These are phyloP conservation scores for Chalcosyrphus nemorum DNA, from an alignment of 2,888 invertebrate genomes.

Conservation along the genomic window DNA sequence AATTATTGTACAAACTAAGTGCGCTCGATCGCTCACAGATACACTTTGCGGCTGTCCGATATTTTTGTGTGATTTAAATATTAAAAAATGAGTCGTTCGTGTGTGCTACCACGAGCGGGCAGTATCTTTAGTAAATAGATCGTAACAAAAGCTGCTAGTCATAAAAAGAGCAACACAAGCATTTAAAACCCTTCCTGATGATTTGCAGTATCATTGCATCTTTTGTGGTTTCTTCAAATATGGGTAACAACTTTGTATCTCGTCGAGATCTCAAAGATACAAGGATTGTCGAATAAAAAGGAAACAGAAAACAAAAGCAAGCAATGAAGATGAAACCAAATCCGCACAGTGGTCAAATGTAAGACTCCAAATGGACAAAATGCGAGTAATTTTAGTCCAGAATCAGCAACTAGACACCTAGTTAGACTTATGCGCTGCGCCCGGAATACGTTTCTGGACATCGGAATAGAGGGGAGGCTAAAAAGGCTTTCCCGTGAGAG, in stretches of 20 bases:
- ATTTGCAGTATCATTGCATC: conserved; percentile 12
- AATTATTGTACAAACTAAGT: neutral
- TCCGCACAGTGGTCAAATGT: no score
- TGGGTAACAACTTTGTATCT: conserved; percentile 27
- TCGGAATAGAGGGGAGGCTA: no score
- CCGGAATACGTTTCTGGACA: no score
- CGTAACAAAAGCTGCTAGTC: conserved; percentile 30
- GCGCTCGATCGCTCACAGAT: neutral
- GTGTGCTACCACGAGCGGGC: conserved; percentile 26
- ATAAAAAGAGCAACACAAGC: no score
- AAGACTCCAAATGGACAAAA: no score
- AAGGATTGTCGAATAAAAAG: conserved; percentile 18
- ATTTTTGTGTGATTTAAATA: conserved; percentile 68
- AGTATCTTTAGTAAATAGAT: conserved; percentile 40
- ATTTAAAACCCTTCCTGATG: no score
- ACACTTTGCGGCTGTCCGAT: conserved; percentile 10
- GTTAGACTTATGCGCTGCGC: no score
- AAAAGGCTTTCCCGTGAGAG: no score
- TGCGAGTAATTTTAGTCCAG: no score
- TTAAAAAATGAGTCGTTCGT: conserved; percentile 59
- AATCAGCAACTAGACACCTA: no score
- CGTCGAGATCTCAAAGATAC: conserved; percentile 46
- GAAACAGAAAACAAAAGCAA: neutral
- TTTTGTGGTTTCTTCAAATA: conserved; percentile 20
- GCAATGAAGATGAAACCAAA: conserved; percentile 27